phyloP scores from a whole-genome alignment of 1,140 invertebrate genomes.

The Drosophila murphyi region DNA sequence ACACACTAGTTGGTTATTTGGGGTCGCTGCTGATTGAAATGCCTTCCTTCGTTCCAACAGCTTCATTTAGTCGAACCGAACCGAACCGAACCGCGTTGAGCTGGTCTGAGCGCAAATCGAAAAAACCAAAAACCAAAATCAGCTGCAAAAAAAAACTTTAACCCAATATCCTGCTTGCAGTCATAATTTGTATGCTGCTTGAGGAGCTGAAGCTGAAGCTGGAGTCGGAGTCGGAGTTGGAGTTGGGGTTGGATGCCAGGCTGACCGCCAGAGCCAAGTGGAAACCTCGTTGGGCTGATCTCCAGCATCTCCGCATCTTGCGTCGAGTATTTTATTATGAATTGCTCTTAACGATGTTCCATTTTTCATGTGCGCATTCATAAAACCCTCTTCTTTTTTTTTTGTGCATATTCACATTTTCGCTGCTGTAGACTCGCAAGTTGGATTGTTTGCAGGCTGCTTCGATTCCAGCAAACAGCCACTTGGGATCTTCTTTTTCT shows the following conservation, averaged over 20 bases:
- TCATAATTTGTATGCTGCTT: conserved; percentile 74
- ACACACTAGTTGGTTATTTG: conserved; percentile 11
- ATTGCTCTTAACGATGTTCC: conserved; percentile 84
- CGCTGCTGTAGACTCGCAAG: conserved; percentile 42
- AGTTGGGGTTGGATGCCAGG: neutral
- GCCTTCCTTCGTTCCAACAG: conserved; percentile 55
- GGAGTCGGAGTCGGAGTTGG: no score
- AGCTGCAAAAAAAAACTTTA: conserved; percentile 65
- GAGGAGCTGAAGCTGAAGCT: neutral
- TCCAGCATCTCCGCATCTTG: conserved; percentile 1
- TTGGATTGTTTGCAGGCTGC: conserved; percentile 51
- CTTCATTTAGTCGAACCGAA: conserved; percentile 56
- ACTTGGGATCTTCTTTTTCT: neutral
- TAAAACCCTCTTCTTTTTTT: conserved; percentile 76
- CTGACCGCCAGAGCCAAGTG: conserved; percentile 52
- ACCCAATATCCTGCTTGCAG: conserved; percentile 81
- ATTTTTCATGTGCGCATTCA: conserved; percentile 84
- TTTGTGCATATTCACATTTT: conserved; percentile 13
- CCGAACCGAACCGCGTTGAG: neutral
- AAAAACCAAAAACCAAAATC: conserved; percentile 40
- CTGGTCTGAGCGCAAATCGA: no score
- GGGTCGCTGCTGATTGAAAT: conserved; percentile 68
- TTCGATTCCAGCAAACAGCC: neutral
- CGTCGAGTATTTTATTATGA: conserved; percentile 81
- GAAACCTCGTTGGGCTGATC: no score